These are phyloP conservation scores for Thryonomys swinderianus DNA, from an alignment of 2,113 vertebrate genomes.

Conservation along the genomic window DNA sequence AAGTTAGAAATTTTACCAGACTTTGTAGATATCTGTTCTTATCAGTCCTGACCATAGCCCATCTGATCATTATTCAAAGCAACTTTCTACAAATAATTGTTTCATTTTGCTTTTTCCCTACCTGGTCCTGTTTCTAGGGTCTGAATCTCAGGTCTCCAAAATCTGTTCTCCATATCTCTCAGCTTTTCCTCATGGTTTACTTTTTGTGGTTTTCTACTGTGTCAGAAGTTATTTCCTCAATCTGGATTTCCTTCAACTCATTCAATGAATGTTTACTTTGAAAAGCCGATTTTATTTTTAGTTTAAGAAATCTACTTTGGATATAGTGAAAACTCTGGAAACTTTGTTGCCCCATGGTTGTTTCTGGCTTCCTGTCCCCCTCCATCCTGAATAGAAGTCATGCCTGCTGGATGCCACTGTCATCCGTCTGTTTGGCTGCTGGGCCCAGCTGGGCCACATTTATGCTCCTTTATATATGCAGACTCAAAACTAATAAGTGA, in stretches of 20 bases:
- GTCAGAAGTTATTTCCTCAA: not conserved
- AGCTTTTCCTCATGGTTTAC: not conserved
- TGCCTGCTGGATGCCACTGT: not conserved
- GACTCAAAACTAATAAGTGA: not conserved
- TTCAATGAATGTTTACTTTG: not conserved
- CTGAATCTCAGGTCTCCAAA: not conserved
- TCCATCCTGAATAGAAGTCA: not conserved
- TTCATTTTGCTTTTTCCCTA: not conserved
- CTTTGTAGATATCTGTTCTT: not conserved
- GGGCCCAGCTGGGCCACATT: not conserved
- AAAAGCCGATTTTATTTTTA: not conserved
- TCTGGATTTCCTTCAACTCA: not conserved
- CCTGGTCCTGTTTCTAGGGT: not conserved
- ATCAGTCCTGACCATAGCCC: not conserved
- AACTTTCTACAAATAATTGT: not conserved
- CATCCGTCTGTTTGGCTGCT: not conserved
- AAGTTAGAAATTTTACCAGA: not conserved
- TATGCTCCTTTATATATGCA: not conserved
- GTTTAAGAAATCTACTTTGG: not conserved
- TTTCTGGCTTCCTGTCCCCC: not conserved
- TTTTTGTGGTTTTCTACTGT: not conserved
- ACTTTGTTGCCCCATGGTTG: not conserved
- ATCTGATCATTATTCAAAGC: not conserved
- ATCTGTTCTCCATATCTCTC: not conserved
- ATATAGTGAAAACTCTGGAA: not conserved